Percentiles rank a stretch among this genome's conserved stretches.
Evolutionary conservation across 2,797 vertebrate genomes (phyloP).

Genomic region (Chrosomus eos): DNA sequence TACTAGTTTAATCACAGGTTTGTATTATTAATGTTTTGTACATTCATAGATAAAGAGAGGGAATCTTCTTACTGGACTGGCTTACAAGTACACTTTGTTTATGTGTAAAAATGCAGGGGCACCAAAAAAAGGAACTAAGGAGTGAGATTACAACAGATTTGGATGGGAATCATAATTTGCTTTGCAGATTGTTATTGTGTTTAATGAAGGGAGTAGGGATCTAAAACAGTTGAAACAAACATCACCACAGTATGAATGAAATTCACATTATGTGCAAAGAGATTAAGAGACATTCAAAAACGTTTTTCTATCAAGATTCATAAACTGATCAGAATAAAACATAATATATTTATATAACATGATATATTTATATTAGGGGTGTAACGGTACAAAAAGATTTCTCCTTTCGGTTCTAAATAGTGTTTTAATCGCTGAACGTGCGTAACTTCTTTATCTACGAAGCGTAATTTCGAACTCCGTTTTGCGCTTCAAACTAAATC

Average conservation of each 20-base stretch:
- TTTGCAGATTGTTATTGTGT: constrained; percentile 57
- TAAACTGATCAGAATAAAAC: not conserved
- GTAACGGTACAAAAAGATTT: not conserved
- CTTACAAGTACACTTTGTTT: not conserved
- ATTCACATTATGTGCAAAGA: constrained; percentile 51
- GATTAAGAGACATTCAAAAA: constrained; percentile 45
- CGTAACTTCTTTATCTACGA: not conserved
- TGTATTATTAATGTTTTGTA: not conserved
- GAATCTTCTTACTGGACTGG: not conserved
- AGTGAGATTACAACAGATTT: not conserved
- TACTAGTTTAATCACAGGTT: not conserved
- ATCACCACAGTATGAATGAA: constrained; percentile 65
- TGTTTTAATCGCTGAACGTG: not conserved
- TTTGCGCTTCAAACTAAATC: not conserved
- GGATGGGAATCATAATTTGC: constrained; percentile 49
- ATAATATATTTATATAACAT: not conserved
- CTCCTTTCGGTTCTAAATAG: not conserved
- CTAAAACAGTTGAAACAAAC: constrained; percentile 52
- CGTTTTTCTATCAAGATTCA: constrained; percentile 34
- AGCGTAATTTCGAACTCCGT: not conserved
- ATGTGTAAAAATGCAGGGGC: not conserved
- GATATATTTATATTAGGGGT: not conserved
- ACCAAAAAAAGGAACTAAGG: not conserved
- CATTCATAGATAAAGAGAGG: not conserved
- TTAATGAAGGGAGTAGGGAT: constrained; percentile 28